These are phyloP conservation scores for Lepidocolaptes lacrymiger DNA, from an alignment of 2,797 vertebrate genomes.

Conservation along the genomic window DNA sequence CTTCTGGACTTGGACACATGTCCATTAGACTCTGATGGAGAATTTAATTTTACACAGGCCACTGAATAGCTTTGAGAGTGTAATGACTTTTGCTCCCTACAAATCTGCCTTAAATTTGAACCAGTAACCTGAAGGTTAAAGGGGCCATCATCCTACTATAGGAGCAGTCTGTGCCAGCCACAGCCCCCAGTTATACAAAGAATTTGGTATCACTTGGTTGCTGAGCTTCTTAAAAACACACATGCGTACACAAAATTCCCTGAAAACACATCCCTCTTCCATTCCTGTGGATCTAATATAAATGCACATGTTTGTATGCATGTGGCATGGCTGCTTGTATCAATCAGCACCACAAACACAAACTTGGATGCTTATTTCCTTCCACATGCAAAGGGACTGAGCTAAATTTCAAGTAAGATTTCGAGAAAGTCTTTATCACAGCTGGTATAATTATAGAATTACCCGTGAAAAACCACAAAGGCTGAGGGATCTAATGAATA, in stretches of 20 bases:
- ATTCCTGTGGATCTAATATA: not conserved
- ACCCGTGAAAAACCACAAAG: not conserved
- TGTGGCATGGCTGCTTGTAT: not conserved
- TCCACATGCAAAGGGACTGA: not conserved
- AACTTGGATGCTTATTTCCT: not conserved
- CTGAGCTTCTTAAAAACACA: not conserved
- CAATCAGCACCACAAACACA: not conserved
- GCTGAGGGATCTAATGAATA: not conserved
- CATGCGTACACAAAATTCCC: not conserved
- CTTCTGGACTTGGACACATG: conserved; percentile 37
- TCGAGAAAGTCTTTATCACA: conserved; percentile 16
- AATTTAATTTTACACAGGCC: conserved; percentile 24
- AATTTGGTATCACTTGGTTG: not conserved
- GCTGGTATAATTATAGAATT: conserved; percentile 27
- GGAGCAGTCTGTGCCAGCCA: not conserved
- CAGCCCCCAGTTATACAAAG: not conserved
- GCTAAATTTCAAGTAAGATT: not conserved
- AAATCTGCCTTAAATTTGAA: conserved; percentile 31
- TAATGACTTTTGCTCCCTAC: not conserved
- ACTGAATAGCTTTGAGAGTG: not conserved
- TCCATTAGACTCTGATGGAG: conserved; percentile 26
- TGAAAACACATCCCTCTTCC: not conserved
- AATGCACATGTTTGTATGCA: not conserved
- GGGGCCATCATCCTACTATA: not conserved
- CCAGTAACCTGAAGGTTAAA: not conserved